Evolutionary conservation across 2,797 vertebrate genomes (phyloP), one percentile per base, ranked within the genome.

Genomic region (Harpagifer antarcticus): DNA sequence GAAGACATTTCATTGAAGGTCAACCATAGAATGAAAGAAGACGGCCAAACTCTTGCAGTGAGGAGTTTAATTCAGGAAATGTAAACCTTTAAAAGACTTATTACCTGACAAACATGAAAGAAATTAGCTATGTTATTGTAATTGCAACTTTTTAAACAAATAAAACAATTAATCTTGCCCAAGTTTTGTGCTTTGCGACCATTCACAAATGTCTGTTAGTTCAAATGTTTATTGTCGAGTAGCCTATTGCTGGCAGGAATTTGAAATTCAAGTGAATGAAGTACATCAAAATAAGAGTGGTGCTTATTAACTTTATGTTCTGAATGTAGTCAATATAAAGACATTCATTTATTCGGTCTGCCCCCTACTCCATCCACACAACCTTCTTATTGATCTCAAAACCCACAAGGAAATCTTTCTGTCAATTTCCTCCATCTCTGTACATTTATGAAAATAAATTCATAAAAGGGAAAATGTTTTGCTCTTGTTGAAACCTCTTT

Each of bases 11-110:
- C 31, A 33, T 17, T 64, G 70, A 68, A 44, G 59, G 45, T 67
- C 27, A 62, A 4, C 23, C 49, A 42, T 63, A 52, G 50, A 42
- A 54, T 68, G 37, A 43, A 33, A 76, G 13, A 15, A 37, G 66
- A 16, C 20, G 11, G 59, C 55, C 59, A 37, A 54, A 8, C 19
- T 57, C 47, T 37, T 56, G 33, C 60, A 37, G 13, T 56, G 43
- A 75, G 43, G 72, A 65, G 40, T 57, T 13, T 31, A 48, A 49
- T 72, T 64, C 69, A 56, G 56, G 40, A 80, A 73, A 73, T 66
- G 13, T 62, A 75, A 73, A 13, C 14, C 2, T 27, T 17, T 55
- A 12, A 59, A 17, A 40, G 20, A 65, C 19, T 27, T 16, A 71
- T 63, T 17, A 54, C 0, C 3, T 60, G 31, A 55, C 42, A 67